Evolutionary conservation across 2,797 vertebrate genomes (phyloP), one percentile per base, ranked within the genome.

Genomic region (Notoglanidium macrostoma): DNA sequence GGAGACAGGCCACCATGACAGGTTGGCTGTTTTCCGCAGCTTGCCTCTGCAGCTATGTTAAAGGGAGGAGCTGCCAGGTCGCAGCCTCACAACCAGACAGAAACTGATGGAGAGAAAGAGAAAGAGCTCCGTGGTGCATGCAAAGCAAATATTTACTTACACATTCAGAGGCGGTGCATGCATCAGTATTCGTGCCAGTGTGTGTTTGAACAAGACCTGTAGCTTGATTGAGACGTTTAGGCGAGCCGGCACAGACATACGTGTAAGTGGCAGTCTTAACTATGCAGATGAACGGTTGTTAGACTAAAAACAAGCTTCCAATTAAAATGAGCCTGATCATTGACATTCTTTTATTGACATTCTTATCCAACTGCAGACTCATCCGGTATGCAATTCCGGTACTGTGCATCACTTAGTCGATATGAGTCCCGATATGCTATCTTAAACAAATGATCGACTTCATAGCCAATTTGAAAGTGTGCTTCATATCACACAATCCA

Each of bases 141-240:
- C 76, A 85, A 59, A 72, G 15, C 44, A 88, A 82, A 85, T 85
- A 61, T 81, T 81, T 82, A 80, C 46, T 73, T 65, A 67, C 35
- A 73, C 67, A 49, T 70, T 51, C 54, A 54, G 49, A 68, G 72
- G 46, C 15, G 9, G 57, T 57, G 17, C 73, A 26, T 63, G 44
- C 68, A 74, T 80, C 32, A 74, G 61, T 55, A 61, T 85, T 32
- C 49, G 12, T 67, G 68, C 21, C 19, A 3, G 21, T 67, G 23
- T 73, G 29, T 57, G 57, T 65, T 21, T 85, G 77, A 85, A 68
- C 40, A 63, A 54, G 55, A 80, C 29, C 21, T 9, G 29, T 35
- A 65, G 67, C 44, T 61, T 55, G 44, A 88, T 80, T 54, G 63
- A 80, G 46, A 72, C n/a, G 8, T 57, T 49, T n/a, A 61, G 54